Evolutionary conservation across 2,888 invertebrate genomes (phyloP), one percentile per base, ranked within the genome.

Genomic region (Blastobasis lacticolella): DNA sequence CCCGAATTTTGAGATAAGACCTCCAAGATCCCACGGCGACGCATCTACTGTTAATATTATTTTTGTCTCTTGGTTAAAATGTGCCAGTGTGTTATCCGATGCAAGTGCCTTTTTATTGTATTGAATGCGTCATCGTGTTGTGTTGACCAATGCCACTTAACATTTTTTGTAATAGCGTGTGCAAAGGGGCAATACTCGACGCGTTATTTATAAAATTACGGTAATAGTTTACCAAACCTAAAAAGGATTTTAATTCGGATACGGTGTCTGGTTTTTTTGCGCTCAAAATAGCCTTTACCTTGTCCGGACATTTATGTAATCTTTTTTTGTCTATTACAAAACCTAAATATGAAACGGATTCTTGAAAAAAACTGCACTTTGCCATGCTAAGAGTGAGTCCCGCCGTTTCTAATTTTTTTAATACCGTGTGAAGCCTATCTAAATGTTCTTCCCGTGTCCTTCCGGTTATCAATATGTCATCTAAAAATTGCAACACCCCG

Each of bases 161-260:
- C 4, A 6, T 38, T 51, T 49, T 55, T 58, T 55, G 49, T 54
- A 63, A 46, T 38, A 59, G 49, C 6, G 55, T 38, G 40, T 61
- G 52, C 7, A 64, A 38, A 0, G 64, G 61, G 10, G 48, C 10
- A 40, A 61, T 49, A 0, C 55, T 48, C 43, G 57, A 58, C 4
- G 60, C 43, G 37, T 60, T 60, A 5, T 53, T 50, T 43, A 62
- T 45, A 50, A 58, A 62, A 41, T 55, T 54, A 0, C 49, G 46
- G 38, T 64, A 66, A 45, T 55, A 65, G 45, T 60, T 65, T 5
- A 61, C 46, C 10, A 60, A 10, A 0, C 66, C 63, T 6, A 66
- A 38, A 49, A 57, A 62, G 9, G 55, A 52, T 38, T 54, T 54
- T n/a, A 62, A 42, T 38, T 61, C 54, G 1, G 47, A 42, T 5